phyloP scores from a whole-genome alignment of 64 coral and sea anemone species.

The Anthopleura sola region DNA sequence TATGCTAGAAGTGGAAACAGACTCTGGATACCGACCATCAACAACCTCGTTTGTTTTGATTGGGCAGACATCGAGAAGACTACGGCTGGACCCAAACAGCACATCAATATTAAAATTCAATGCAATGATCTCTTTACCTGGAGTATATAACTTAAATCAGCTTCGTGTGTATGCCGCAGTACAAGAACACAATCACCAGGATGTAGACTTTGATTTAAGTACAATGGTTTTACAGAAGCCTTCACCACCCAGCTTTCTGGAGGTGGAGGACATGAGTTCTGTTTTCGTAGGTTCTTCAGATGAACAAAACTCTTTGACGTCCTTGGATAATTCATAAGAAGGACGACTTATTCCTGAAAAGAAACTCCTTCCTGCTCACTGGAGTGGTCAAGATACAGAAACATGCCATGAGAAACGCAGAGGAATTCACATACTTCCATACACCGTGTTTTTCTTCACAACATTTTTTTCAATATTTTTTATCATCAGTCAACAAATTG shows the following conservation, averaged over 20 bases:
- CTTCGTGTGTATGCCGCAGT: constrained; percentile 55
- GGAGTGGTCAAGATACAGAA: background rate
- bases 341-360: background rate
- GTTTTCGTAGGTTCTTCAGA: background rate
- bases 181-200: background rate
- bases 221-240: constrained; percentile 51
- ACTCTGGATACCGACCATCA: background rate
- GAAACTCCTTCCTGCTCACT: background rate
- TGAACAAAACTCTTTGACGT: background rate
- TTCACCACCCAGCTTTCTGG: constrained; percentile 51
- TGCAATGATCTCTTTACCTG: constrained; percentile 49
- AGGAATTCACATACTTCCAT: background rate
- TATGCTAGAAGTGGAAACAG: constrained; percentile 18
- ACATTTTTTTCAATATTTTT: background rate
- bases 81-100: constrained; percentile 26
- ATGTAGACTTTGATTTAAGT: constrained; percentile 33
- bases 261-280: constrained; percentile 34
- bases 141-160: constrained; percentile 70
- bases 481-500: background rate
- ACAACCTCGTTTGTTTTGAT: constrained; percentile 46
- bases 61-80: constrained; percentile 51
- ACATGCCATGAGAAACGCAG: background rate
- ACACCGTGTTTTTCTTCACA: background rate
- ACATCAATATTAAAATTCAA: constrained; percentile 41
- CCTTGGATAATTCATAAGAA: background rate